phyloP scores from a whole-genome alignment of 2,113 vertebrate species.

The Chloropsis cyanopogon region DNA sequence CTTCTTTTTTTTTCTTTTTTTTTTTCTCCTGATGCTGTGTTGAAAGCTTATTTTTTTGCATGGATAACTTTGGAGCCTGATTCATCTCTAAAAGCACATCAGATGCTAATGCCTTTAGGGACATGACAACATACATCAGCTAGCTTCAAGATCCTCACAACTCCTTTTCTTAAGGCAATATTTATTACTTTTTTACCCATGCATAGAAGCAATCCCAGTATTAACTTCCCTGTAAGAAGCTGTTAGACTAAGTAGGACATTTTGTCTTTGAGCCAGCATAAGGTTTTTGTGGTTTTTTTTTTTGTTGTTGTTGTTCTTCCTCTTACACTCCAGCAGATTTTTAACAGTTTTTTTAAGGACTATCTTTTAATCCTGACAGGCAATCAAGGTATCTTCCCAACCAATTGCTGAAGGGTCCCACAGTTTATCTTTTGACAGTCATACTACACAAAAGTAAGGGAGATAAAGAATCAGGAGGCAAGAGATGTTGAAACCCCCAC shows the following conservation, averaged over 20 bases:
- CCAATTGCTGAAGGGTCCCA: neutral
- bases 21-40: neutral
- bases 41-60: slow-evolving; percentile 1
- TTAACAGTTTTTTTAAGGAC: neutral
- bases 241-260: neutral
- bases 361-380: neutral
- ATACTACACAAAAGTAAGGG: neutral
- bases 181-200: slow-evolving; percentile 34
- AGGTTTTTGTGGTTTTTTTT: neutral
- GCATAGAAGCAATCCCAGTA: neutral
- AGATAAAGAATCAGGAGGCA: neutral
- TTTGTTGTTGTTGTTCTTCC: neutral
- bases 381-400: neutral
- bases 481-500: neutral
- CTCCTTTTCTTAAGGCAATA: slow-evolving; percentile 7
- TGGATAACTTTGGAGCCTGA: neutral
- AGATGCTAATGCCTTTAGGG: slow-evolving; percentile 37
- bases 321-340: neutral
- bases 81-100: slow-evolving; percentile 7
- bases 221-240: neutral
- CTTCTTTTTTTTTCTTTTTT: too few species aligned
- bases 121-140: slow-evolving; percentile 11
- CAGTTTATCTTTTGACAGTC: neutral
- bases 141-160: neutral
- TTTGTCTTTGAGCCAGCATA: neutral